These are phyloP conservation scores for Odontesthes bonariensis DNA, from an alignment of 2,113 vertebrate species.

Conservation along the genomic window DNA sequence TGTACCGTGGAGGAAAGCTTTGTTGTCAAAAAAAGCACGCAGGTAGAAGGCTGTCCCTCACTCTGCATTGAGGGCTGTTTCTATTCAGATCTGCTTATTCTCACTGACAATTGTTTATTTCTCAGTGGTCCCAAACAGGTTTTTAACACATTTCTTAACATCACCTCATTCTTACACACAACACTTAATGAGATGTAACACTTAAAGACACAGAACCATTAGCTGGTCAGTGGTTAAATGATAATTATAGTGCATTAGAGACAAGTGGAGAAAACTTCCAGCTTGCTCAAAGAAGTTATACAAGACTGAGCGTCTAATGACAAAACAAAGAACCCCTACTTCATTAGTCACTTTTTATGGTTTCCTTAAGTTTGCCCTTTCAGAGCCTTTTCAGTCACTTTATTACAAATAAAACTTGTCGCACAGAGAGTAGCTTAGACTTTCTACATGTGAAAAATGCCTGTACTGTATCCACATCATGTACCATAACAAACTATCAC, in stretches of 20 bases:
- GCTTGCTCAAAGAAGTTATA: not conserved
- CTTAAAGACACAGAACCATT: not conserved
- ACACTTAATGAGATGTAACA: conserved; percentile 17
- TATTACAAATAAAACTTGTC: not conserved
- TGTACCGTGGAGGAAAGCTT: conserved; percentile 29
- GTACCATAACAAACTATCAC: not conserved
- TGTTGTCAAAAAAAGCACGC: conserved; percentile 32
- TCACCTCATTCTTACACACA: conserved; percentile 23
- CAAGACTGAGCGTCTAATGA: not conserved
- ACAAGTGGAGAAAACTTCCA: not conserved
- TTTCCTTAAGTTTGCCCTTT: not conserved
- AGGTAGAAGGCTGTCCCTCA: conserved; percentile 26
- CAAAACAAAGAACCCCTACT: not conserved
- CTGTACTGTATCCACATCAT: not conserved
- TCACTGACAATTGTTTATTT: conserved; percentile 1
- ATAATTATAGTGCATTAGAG: not conserved
- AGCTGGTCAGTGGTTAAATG: not conserved
- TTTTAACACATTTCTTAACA: conserved; percentile 22
- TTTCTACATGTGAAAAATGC: not conserved
- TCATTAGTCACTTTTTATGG: not conserved
- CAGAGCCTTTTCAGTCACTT: not conserved
- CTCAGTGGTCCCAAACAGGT: conserved; percentile 19
- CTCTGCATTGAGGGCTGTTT: not conserved
- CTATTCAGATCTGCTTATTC: conserved; percentile 30
- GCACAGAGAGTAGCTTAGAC: no score